phyloP scores from a whole-genome alignment of 2,797 vertebrate species.

The Danio jaintianensis region DNA sequence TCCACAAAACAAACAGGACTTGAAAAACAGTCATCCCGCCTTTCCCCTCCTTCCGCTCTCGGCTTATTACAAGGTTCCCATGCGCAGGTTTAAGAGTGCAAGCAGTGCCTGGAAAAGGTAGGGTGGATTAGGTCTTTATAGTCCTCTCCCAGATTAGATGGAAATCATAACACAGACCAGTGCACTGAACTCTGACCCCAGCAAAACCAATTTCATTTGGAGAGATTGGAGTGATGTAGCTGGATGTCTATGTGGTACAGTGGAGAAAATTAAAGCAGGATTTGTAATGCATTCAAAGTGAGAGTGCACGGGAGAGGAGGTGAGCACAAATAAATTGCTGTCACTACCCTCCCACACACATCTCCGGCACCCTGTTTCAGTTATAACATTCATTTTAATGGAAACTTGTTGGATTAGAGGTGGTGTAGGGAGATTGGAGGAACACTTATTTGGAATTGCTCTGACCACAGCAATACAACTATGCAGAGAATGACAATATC shows the following conservation, averaged over 20 bases:
- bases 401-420: slow-evolving; percentile 54
- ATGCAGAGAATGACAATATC: slow-evolving; percentile 19
- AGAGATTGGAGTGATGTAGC: slow-evolving; percentile 65
- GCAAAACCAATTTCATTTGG: slow-evolving; percentile 72
- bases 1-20: slow-evolving; percentile 65
- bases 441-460: slow-evolving; percentile 55
- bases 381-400: slow-evolving; percentile 58
- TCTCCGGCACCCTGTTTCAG: slow-evolving; percentile 46
- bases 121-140: slow-evolving; percentile 63
- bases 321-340: slow-evolving; percentile 64
- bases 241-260: slow-evolving; percentile 63
- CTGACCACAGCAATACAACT: slow-evolving; percentile 45
- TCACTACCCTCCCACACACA: slow-evolving; percentile 53
- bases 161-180: slow-evolving; percentile 66
- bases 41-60: slow-evolving; percentile 10
- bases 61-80: slow-evolving; percentile 47
- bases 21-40: slow-evolving; percentile 38
- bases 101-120: slow-evolving; percentile 58
- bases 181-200: slow-evolving; percentile 68
- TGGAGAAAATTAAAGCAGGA: slow-evolving; percentile 67
- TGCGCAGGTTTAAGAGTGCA: slow-evolving; percentile 48
- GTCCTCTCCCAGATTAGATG: slow-evolving; percentile 68
- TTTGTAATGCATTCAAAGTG: slow-evolving; percentile 69
- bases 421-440: slow-evolving; percentile 25
- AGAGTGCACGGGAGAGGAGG: slow-evolving; percentile 59